Conservation (phyloP, 2,888 invertebrate species). For the Ectemnius continuus region DNA sequence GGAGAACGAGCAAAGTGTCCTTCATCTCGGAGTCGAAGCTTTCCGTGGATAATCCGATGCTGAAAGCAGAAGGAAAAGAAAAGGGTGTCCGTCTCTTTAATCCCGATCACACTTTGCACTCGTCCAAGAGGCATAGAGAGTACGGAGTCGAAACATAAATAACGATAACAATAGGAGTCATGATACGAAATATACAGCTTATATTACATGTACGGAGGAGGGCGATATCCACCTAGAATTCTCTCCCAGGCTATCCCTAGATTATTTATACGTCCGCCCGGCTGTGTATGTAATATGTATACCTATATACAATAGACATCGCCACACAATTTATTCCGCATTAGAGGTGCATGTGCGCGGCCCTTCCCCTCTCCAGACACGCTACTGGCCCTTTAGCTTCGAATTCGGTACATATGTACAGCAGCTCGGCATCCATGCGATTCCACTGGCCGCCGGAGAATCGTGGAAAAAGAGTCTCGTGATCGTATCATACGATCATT, state of each 20-base stretch:
- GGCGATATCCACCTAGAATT: slow-evolving; percentile 51
- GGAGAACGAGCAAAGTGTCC: slow-evolving; percentile 52
- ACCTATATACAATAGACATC: slow-evolving; percentile 56
- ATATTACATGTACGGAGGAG: slow-evolving; percentile 69
- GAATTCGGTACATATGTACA: slow-evolving; percentile 42
- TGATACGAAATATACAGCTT: slow-evolving; percentile 75
- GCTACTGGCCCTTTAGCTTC: slow-evolving; percentile 17
- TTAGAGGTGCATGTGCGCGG: slow-evolving; percentile 30
- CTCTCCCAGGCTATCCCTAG: slow-evolving; percentile 1
- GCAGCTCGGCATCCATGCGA: not conserved
- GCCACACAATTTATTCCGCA: slow-evolving; percentile 32
- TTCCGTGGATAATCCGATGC: not conserved
- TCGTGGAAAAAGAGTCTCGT: too few species aligned
- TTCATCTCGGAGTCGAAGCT: not conserved
- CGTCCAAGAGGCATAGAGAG: slow-evolving; percentile 35
- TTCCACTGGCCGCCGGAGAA: too few species aligned
- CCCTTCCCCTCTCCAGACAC: too few species aligned
- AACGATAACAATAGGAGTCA: slow-evolving; percentile 72
- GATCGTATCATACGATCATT: too few species aligned
- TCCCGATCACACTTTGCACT: slow-evolving; percentile 24
- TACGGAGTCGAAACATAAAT: slow-evolving; percentile 72
- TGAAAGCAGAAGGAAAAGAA: too few species aligned
- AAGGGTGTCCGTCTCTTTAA: not conserved
- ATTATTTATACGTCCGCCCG: slow-evolving; percentile 41
- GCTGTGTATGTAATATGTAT: slow-evolving; percentile 40